A percentile compares a stretch with the other conserved stretches of the same genome.
phyloP scores from a whole-genome alignment of 2,888 invertebrate species.

The Nephrotoma guestfalica region DNA sequence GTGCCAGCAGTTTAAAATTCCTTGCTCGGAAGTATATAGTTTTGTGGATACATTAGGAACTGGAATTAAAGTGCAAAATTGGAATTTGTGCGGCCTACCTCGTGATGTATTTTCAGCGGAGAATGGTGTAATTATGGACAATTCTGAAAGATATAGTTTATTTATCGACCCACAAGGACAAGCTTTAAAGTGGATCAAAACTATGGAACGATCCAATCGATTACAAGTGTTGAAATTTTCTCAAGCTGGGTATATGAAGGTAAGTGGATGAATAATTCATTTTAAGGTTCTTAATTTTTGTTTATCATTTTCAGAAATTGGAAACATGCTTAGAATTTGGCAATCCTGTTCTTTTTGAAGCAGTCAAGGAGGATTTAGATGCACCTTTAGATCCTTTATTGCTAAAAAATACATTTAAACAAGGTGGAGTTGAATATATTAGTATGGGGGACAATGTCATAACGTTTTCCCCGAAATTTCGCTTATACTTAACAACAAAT shows the following conservation, averaged over 20 bases:
- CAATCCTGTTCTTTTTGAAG: constrained; percentile 65
- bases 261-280: constrained; percentile 11
- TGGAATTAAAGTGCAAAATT: constrained; percentile 55
- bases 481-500: constrained; percentile 76
- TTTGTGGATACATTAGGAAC: constrained; percentile 64
- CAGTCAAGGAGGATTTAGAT: constrained; percentile 71
- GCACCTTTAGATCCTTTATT: constrained; percentile 75
- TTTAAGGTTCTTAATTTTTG: too few species aligned
- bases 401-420: constrained; percentile 59
- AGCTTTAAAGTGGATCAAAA: constrained; percentile 83
- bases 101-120: constrained; percentile 75
- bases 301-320: constrained; percentile 38
- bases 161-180: constrained; percentile 89
- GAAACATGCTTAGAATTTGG: constrained; percentile 60
- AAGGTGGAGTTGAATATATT: constrained; percentile 58
- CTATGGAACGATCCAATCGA: constrained; percentile 50
- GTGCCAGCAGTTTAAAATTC: constrained; percentile 52
- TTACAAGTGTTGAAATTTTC: constrained; percentile 28
- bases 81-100: constrained; percentile 78
- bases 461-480: constrained; percentile 63
- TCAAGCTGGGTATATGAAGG: constrained; percentile 29
- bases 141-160: constrained; percentile 75
- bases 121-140: constrained; percentile 71
- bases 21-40: constrained; percentile 58
- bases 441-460: constrained; percentile 76